phyloP scores from a whole-genome alignment of 2,113 vertebrate species.

The Neoarius graeffei region DNA sequence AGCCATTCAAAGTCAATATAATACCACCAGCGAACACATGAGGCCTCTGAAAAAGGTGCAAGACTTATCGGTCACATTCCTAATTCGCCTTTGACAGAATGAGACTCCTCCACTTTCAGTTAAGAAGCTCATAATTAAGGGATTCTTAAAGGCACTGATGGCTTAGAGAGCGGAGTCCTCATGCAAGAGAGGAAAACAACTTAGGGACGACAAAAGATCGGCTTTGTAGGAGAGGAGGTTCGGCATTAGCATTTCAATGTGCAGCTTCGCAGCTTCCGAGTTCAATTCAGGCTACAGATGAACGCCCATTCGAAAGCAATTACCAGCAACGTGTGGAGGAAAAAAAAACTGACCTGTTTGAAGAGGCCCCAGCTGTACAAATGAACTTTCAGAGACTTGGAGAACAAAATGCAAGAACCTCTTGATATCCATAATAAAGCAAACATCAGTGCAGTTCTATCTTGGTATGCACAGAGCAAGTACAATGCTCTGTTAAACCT shows the following conservation, averaged over 20 bases:
- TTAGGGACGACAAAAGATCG: constrained; percentile 49
- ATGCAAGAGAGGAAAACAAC: constrained; percentile 46
- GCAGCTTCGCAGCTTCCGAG: constrained; percentile 22
- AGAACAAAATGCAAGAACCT: constrained; percentile 3
- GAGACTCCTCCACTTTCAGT: constrained; percentile 28
- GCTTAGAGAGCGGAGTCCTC: constrained; percentile 22
- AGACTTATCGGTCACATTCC: not conserved
- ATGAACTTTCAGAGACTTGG: constrained; percentile 5
- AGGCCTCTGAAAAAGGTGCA: not conserved
- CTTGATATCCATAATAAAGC: not conserved
- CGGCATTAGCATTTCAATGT: constrained; percentile 62
- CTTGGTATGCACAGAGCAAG: not conserved
- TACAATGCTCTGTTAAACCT: not conserved
- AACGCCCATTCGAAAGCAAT: constrained; percentile 57
- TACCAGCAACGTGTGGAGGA: constrained; percentile 47
- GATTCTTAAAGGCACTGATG: constrained; percentile 42
- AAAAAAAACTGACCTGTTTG: constrained; percentile 1
- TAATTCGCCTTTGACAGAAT: not conserved
- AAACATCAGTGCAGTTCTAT: not conserved
- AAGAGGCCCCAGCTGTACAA: constrained; percentile 27
- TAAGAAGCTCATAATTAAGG: constrained; percentile 44
- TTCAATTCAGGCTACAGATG: constrained; percentile 47
- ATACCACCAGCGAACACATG: not conserved
- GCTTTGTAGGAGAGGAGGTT: constrained; percentile 32
- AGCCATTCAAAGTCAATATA: not conserved